Evolutionary conservation across 2,888 invertebrate genomes (phyloP).

Genomic region (Onchidella celtica): DNA sequence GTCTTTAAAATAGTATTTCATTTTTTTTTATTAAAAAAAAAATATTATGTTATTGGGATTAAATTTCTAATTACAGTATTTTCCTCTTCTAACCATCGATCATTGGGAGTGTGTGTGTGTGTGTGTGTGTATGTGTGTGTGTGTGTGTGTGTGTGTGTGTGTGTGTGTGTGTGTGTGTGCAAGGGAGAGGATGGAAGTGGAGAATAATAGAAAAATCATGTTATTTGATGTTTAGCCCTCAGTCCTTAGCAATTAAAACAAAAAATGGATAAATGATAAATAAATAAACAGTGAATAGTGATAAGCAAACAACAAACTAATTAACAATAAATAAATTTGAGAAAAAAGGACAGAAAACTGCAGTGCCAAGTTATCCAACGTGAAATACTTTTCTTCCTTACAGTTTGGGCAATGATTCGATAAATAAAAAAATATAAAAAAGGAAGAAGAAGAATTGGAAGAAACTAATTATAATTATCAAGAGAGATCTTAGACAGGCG

Average conservation of each 20-base stretch:
- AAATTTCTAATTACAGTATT: too few relatives aligned
- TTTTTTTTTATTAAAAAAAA: too few relatives aligned
- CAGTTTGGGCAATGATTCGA: neutral
- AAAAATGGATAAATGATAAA: neutral
- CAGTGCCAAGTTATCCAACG: neutral
- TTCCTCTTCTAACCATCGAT: too few relatives aligned
- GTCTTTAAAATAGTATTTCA: too few relatives aligned
- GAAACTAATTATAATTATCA: too few relatives aligned
- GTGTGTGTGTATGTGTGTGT: neutral
- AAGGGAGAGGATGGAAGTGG: too few relatives aligned
- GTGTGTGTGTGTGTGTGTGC: neutral
- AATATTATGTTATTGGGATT: too few relatives aligned
- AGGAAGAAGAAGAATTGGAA: too few relatives aligned
- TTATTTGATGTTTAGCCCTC: too few relatives aligned
- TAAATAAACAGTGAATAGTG: neutral
- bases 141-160: slow-evolving; percentile 9
- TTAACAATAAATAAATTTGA: neutral
- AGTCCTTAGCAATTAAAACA: neutral
- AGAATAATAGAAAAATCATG: too few relatives aligned
- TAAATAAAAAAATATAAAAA: too few relatives aligned
- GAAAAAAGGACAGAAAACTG: neutral
- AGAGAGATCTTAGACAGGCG: too few relatives aligned
- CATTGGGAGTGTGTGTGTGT: slow-evolving; percentile 13
- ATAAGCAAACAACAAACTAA: neutral
- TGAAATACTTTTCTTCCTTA: neutral